Evolutionary conservation across 2,113 vertebrate genomes (phyloP).

Genomic region (Diphyllodes magnificus): DNA sequence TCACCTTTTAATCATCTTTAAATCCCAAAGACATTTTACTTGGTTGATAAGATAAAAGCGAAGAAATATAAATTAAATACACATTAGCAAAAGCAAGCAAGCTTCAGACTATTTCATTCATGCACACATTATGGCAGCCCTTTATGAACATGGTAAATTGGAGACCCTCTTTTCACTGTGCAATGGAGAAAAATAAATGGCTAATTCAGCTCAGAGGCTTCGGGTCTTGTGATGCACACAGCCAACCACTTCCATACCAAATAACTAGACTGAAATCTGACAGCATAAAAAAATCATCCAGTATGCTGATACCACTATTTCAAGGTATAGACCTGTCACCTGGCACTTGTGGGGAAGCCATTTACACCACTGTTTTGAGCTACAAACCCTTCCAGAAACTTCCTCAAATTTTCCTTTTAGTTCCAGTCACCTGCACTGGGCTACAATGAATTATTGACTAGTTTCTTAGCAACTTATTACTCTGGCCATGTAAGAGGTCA

Average conservation of each 20-base stretch:
- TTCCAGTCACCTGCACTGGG: not conserved
- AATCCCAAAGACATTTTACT: constrained; percentile 38
- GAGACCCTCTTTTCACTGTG: not conserved
- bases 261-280: not conserved
- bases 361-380: not conserved
- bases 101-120: not conserved
- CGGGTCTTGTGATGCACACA: fast-evolving
- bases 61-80: constrained; percentile 8
- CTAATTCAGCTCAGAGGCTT: not conserved
- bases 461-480: not conserved
- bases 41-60: not conserved
- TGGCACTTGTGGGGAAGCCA: not conserved
- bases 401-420: not conserved
- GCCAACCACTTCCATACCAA: not conserved
- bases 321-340: not conserved
- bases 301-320: not conserved
- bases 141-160: not conserved
- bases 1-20: constrained; percentile 37
- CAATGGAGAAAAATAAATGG: fast-evolving
- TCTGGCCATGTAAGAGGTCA: not conserved
- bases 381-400: not conserved
- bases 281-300: not conserved
- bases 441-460: not conserved
- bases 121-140: not conserved
- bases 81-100: not conserved